phyloP scores from a whole-genome alignment of 2,113 vertebrate genomes.

The Dipodomys ordii region DNA sequence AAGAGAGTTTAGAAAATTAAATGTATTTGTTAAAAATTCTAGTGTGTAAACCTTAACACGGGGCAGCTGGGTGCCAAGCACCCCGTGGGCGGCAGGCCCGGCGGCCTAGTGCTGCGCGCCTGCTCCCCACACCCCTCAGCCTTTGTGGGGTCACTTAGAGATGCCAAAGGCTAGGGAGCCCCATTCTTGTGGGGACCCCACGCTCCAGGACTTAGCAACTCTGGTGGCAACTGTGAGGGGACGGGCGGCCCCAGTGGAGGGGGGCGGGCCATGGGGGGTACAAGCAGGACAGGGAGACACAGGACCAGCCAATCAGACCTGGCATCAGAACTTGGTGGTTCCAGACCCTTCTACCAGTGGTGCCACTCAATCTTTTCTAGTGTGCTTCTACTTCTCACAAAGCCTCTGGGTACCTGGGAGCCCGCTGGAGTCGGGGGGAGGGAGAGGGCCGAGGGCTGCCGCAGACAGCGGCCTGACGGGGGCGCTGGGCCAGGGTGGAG shows the following conservation, averaged over 20 bases:
- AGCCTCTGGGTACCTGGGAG: not conserved
- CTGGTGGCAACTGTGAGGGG: too few relatives aligned
- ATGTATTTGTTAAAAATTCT: slow-evolving; percentile 86
- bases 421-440: not conserved
- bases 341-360: not conserved
- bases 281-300: accelerated
- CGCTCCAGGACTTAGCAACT: not conserved
- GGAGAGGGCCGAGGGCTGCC: too few relatives aligned
- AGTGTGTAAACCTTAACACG: slow-evolving; percentile 84
- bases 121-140: not conserved
- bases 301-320: not conserved
- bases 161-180: too few relatives aligned
- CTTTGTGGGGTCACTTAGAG: not conserved
- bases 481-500: too few relatives aligned
- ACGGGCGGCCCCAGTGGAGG: not conserved
- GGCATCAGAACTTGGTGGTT: not conserved
- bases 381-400: not conserved
- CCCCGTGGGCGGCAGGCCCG: not conserved
- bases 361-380: too few relatives aligned
- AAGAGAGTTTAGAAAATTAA: slow-evolving; percentile 87
- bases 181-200: not conserved
- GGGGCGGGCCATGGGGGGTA: accelerated
- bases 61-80: slow-evolving; percentile 67
- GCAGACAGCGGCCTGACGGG: too few relatives aligned
- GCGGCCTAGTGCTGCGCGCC: too few relatives aligned